Percentiles rank a stretch among this genome's conserved stretches.
Conservation (phyloP, 2,888 invertebrate species). For the Amphimallon solstitiale region DNA sequence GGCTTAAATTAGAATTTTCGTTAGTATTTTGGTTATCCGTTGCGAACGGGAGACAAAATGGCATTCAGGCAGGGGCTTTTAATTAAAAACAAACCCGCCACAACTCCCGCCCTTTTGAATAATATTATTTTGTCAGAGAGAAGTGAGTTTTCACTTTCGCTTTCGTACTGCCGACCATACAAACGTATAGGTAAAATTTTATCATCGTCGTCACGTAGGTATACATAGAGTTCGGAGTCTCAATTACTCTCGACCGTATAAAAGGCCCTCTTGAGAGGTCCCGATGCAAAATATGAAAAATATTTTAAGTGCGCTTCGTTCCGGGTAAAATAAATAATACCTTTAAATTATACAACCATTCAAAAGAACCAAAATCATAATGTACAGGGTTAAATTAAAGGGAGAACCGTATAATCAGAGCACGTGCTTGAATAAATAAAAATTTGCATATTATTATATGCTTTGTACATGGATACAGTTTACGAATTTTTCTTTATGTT, state of each 20-base stretch:
- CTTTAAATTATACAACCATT: no score
- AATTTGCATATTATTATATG: no score
- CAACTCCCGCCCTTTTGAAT: constrained; percentile 11
- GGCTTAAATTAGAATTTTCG: constrained; percentile 11
- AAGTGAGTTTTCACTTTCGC: constrained; percentile 18
- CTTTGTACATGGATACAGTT: no score
- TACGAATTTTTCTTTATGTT: no score
- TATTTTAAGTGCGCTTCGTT: neutral
- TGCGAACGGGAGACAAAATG: constrained; percentile 1
- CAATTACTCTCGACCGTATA: neutral
- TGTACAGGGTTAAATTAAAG: no score
- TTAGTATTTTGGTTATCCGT: constrained; percentile 1
- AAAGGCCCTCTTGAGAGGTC: neutral
- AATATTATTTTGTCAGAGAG: constrained; percentile 18
- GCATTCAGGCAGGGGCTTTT: constrained; percentile 1
- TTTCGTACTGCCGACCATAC: neutral
- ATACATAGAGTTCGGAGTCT: neutral
- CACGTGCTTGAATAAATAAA: no score
- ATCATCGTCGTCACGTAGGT: neutral
- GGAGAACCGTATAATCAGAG: no score
- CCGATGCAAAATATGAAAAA: neutral
- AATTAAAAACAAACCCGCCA: constrained; percentile 31
- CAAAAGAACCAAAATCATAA: no score
- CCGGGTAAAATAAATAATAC: neutral
- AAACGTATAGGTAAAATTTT: constrained; percentile 4